Evolutionary conservation across 2,797 vertebrate genomes (phyloP), one percentile per base, ranked within the genome.

Genomic region (Notoglanidium macrostoma): DNA sequence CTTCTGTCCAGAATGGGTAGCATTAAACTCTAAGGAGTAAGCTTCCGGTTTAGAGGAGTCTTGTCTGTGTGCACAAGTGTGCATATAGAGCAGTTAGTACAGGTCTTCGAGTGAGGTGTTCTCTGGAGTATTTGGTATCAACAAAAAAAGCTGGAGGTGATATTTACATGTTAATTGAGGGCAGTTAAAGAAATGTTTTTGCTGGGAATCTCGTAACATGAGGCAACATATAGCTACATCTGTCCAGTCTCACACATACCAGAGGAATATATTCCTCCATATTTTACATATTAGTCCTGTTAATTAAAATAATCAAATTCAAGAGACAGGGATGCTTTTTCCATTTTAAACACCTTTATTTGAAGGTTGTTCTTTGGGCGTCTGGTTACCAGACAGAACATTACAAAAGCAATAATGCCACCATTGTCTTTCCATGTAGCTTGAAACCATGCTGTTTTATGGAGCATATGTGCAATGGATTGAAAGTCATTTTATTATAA

Each of bases 311-410:
- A 23, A 12, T 21, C 0, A 59, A 63, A 46, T 57, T 35, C 29
- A 59, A 17, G 26, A 11, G 1, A 65, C 44, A 83, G 49, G 12
- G 3, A 5, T 67, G 23, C 63, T 81, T 49, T 76, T 63, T 88
- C 70, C 93, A 93, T 91, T 94, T 94, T 88, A 95, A 85, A 95
- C 94, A 94, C 73, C 83, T 94, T 95, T 96, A 96, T 96, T 96
- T 95, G 91, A 91, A 94, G 93, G 86, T 92, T 92, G 94, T 90
- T 91, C 83, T 88, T 88, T 88, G 86, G 87, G 95, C 94, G 96
- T 96, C 96, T 96, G 95, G 95, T 95, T 96, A 92, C 95, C 96
- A 96, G 95, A 96, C 96, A 95, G 93, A 95, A 94, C 91, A 94
- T 95, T 89, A 95, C 92, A 96, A 96, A 96, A 96, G 84, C 84